Conservation (phyloP, 2,113 vertebrate species). For the Pseudorhombus dupliciocellatus region DNA sequence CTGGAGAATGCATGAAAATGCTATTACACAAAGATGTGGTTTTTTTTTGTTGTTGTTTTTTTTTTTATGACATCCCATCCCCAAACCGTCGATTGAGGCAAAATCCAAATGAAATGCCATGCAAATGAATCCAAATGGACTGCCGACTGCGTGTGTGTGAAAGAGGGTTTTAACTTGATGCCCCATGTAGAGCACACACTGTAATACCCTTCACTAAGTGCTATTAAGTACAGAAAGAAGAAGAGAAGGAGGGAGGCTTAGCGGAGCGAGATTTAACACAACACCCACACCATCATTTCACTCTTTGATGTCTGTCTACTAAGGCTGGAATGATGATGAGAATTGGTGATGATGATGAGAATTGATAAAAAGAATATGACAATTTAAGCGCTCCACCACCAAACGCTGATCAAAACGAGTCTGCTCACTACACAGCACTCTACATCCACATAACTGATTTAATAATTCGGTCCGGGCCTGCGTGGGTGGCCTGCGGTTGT, state of each 20-base stretch:
- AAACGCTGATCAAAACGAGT: constrained; percentile 35
- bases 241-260: constrained; percentile 47
- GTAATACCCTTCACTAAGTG: constrained; percentile 71
- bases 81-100: constrained; percentile 62
- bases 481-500: neutral
- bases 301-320: constrained; percentile 53
- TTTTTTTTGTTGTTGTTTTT: constrained; percentile 49
- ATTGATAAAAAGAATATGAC: constrained; percentile 48
- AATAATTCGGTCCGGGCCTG: neutral
- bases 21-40: constrained; percentile 72
- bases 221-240: constrained; percentile 69
- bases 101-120: constrained; percentile 78
- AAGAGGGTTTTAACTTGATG: constrained; percentile 68
- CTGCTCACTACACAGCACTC: constrained; percentile 1
- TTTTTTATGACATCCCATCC: constrained; percentile 33
- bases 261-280: constrained; percentile 53
- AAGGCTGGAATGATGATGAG: constrained; percentile 52
- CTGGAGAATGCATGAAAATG: constrained; percentile 70
- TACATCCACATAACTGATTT: neutral
- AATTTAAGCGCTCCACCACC: constrained; percentile 23
- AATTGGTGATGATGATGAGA: constrained; percentile 61
- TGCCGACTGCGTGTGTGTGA: constrained; percentile 45
- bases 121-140: constrained; percentile 77
- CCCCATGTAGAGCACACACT: constrained; percentile 70
- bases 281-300: constrained; percentile 56